Base-by-base conservation (phyloP, 1,140 invertebrate genomes). In the Manduca sexta region DNA sequence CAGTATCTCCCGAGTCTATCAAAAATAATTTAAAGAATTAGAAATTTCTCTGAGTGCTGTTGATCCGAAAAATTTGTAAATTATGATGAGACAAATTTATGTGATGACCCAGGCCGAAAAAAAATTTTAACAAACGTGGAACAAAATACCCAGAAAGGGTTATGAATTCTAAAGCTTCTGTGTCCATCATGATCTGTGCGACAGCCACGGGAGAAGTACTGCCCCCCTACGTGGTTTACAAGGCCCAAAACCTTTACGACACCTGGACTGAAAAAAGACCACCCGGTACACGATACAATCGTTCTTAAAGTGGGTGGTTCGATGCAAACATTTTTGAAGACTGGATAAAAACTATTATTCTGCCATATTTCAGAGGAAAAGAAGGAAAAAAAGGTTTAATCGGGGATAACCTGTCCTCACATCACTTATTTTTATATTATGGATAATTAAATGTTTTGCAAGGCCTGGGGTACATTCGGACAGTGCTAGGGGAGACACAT, bases 81-180 rank as follows among this genome's bases (percentile, higher is more conserved):
- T 26, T 44, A 47, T 46, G 34, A 49, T 44, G 45, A 48, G 30
- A 48, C 37, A 3, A 38, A 40, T 31, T 21, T 48, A 2, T 2
- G 11, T 3, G 45, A 48, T 21, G 34, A 48, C 12, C 45, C 45
- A 14, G 45, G 45, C 11, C 26, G 12, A 10, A 38, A 31, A 13
- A 16, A 15, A 15, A 17, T 31, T 11, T 40, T 13, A 13, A 5
- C 6, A 48, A 30, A 38, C 26, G 37, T 11, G 45, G 45, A 10
- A 40, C 37, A 2, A 48, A 48, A 31, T 40, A 48, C 39, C 45
- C 45, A 5, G 16, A 48, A 15, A 40, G 8, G 4, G 26, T 46
- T 12, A 7, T 26, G 10, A 46, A 46, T 26, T 29, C 35, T 15
- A 48, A 48, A 40, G 34, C 13, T 15, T 17, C 37, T 6, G 29